Percentiles rank a stretch among this genome's conserved stretches.
These are phyloP conservation scores for Pissodes strobi DNA, from an alignment of 1,140 invertebrate genomes.

Conservation along the genomic window DNA sequence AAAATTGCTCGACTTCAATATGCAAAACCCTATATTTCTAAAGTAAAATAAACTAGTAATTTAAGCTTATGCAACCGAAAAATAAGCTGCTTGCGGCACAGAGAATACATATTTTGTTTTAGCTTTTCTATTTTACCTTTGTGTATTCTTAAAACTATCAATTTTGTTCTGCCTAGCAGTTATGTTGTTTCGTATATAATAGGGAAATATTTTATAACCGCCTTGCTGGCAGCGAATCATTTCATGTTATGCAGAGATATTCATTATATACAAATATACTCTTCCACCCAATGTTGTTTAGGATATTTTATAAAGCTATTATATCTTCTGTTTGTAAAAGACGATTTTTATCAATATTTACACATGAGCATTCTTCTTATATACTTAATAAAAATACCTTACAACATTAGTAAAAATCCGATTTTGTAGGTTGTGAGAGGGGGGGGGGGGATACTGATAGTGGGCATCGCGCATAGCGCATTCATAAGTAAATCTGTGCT, in stretches of 20 bases:
- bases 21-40: slow-evolving; percentile 2
- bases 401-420: no score
- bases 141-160: slow-evolving; percentile 1
- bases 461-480: no score
- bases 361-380: no score
- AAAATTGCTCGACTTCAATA: slow-evolving; percentile 10
- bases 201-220: slow-evolving; percentile 15
- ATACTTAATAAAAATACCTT: no score
- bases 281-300: no score
- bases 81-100: slow-evolving; percentile 16
- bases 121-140: background rate
- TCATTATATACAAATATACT: no score
- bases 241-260: background rate
- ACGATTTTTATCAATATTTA: no score
- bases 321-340: no score
- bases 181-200: slow-evolving; percentile 1
- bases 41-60: slow-evolving; percentile 19
- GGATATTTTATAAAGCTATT: no score
- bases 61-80: slow-evolving; percentile 25
- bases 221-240: background rate
- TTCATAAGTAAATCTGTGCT: no score
- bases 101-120: slow-evolving; percentile 15
- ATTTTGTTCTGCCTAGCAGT: slow-evolving; percentile 4
- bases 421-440: no score
- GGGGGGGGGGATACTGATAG: no score